Base-by-base conservation (phyloP, 2,888 invertebrate species). In the Drosophila affinis region DNA sequence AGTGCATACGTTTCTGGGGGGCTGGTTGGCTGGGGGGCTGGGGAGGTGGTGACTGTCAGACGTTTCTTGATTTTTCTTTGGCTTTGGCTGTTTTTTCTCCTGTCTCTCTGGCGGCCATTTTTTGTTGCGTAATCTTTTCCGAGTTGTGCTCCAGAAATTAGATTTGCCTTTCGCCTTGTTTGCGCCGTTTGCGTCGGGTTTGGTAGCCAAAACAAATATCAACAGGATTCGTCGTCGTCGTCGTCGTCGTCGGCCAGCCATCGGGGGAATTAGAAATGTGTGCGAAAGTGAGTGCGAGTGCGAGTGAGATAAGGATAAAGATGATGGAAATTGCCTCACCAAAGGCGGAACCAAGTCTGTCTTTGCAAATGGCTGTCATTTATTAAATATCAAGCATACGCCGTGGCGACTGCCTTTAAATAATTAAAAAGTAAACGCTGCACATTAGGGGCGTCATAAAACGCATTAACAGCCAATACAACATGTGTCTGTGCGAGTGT, bases 221-320 rank as follows among this genome's bases (percentile, higher is more conserved):
- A 62, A 55, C 51, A 67, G 44, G 51, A 72, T 21, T 21, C 21
- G 3, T 21, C 18, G 18, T 18, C 18, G 18, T 18, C 18, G 18
- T 18, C 18, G 18, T 12, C 12, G 14, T 54, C 77, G 69, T 34
- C 4, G 82, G 65, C 73, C 68, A 73, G 65, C 86, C 74, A 68
- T 67, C 65, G 32, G 75, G 87, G 89, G 87, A 83, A 84, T 88
- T 83, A 84, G 75, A 87, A 88, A 72, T 74, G 74, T 76, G 74
- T 14, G 29, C 58, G 39, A 45, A 5, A 18, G 45, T 51, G 47
- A 45, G 14, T 27, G 45, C 21, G 21, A 21, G 21, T 21, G 21
- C 55, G 47, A 59, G 46, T 51, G 18, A 62, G 56, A 18, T 52
- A 51, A 46, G 59, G 56, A 18, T 52, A 51, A 46, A 12, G 18